Conservation (phyloP, 92 coral and sea anemone genomes). For the Siderastrea siderea region DNA sequence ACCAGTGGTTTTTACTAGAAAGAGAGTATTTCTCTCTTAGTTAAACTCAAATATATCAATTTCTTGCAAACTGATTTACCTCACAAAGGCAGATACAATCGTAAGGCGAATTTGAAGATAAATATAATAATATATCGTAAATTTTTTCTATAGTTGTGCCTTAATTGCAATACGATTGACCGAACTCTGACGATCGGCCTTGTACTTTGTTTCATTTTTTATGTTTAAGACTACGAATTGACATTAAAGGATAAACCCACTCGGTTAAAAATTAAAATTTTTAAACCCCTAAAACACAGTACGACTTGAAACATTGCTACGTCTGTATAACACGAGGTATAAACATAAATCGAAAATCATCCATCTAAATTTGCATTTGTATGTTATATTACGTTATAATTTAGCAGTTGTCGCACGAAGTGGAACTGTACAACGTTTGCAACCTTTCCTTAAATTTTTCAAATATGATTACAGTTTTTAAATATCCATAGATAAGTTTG, state of each 20-base stretch:
- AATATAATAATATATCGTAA: constrained; percentile 25
- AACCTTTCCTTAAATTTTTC: neutral
- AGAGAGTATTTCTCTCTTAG: neutral
- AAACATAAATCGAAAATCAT: neutral
- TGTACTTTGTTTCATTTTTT: constrained; percentile 15
- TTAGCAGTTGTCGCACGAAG: neutral
- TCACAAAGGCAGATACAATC: neutral
- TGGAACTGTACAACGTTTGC: constrained; percentile 51
- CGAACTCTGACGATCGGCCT: neutral
- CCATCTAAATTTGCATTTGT: neutral
- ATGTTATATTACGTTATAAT: neutral
- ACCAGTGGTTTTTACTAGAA: neutral
- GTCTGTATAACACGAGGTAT: neutral
- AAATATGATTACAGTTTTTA: constrained; percentile 11
- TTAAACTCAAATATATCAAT: neutral
- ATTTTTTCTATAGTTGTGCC: neutral
- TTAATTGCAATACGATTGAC: constrained; percentile 15
- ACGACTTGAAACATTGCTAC: constrained; percentile 4
- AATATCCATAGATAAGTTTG: constrained; percentile 10
- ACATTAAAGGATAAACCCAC: neutral
- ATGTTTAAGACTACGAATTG: neutral
- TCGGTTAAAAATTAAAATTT: neutral
- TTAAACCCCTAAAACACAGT: neutral
- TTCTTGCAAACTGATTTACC: neutral
- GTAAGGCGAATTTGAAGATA: neutral